Evolutionary conservation across 2,113 vertebrate genomes (phyloP), one percentile per base, ranked within the genome.

Genomic region (Notarius quadriscutis): DNA sequence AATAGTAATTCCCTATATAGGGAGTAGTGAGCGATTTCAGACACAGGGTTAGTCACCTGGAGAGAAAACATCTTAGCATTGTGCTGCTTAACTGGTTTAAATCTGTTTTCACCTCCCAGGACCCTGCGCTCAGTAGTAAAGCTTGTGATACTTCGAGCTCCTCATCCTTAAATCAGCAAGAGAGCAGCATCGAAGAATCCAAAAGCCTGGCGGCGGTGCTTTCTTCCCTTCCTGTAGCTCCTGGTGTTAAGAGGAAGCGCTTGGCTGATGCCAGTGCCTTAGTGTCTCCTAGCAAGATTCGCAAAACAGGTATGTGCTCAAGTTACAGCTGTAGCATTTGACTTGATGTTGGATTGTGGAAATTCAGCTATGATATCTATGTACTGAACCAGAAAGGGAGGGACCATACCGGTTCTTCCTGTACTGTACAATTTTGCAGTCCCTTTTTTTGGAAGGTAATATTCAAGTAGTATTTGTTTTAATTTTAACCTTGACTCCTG

Each of bases 191-290:
- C 48, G 95, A 93, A 85, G 95, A 96, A 25, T 93, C 93, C 85
- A 96, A 96, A 90, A 95, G 92, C 74, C 92, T 97, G 90, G 93
- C 95, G 60, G 84, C 90, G 2, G 88, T 97, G 75, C 91, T 97
- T 53, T 96, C 96, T 60, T 91, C 89, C 7, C 92, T 96, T 72
- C 95, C 95, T 25, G 91, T 92, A 0, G 86, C 93, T 87, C 84
- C 93, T 41, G 89, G 93, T 88, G 89, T 96, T 57, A 98, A 98
- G 94, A 96, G 97, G 94, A 97, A 97, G 69, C 92, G 94, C 90
- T 94, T 93, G 6, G 92, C 80, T 78, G 96, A 96, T 34, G 90
- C 87, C 0, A 65, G 60, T 86, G 5, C 78, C 84, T 55, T 91
- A 94, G 89, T 93, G 86, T 60, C 89, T 3, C 94, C 96, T 17